These are phyloP conservation scores for Drosophila formosana DNA, from an alignment of 2,888 invertebrate genomes.

Conservation along the genomic window DNA sequence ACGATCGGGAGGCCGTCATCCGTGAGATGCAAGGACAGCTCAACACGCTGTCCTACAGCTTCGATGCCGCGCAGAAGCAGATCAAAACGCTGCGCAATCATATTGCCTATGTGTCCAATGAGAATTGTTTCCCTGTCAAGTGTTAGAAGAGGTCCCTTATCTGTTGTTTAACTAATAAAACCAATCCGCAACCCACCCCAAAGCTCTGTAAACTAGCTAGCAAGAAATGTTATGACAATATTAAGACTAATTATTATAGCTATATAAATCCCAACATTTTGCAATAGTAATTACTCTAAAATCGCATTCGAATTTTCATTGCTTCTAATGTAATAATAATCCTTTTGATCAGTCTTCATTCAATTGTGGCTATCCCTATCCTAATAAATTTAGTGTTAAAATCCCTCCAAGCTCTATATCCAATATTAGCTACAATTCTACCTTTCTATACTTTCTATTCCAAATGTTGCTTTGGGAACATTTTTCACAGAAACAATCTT, in stretches of 20 bases:
- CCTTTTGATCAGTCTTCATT: too few relatives aligned
- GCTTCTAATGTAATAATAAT: too few relatives aligned
- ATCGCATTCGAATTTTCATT: not conserved
- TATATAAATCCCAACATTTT: conserved; percentile 11
- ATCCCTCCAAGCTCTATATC: too few relatives aligned
- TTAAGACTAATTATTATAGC: conserved; percentile 4
- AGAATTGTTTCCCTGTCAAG: conserved; percentile 83
- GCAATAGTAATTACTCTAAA: not conserved
- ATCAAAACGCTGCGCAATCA: conserved; percentile 84
- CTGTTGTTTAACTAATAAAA: not conserved
- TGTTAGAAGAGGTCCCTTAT: conserved; percentile 53
- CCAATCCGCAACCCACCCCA: not conserved
- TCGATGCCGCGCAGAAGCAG: conserved; percentile 84
- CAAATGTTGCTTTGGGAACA: too few relatives aligned
- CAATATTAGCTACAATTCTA: too few relatives aligned
- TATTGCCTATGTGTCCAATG: conserved; percentile 83
- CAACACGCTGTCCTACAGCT: conserved; percentile 83
- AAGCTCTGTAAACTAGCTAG: not conserved
- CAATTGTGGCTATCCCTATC: too few relatives aligned
- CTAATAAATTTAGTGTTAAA: too few relatives aligned
- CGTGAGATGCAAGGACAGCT: conserved; percentile 84
- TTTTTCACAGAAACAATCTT: too few relatives aligned
- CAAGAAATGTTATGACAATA: conserved; percentile 1
- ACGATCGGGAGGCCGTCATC: conserved; percentile 84
- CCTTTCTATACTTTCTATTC: too few relatives aligned